Percentiles rank a stretch among this genome's conserved stretches.
phyloP scores from a whole-genome alignment of 2,888 invertebrate genomes.

The Epicampocera succincta region DNA sequence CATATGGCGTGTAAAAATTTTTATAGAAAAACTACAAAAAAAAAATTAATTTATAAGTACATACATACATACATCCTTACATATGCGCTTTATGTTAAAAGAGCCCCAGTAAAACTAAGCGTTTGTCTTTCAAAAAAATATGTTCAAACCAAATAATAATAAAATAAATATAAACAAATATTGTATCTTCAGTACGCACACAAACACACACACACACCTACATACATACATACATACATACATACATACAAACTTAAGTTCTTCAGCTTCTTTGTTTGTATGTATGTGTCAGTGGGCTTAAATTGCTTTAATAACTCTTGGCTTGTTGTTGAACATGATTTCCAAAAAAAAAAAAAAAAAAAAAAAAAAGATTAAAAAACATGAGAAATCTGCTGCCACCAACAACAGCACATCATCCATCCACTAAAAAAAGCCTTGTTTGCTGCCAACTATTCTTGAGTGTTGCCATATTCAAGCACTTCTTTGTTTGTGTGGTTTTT shows the following conservation, averaged over 20 bases:
- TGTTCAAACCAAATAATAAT: conserved; percentile 38
- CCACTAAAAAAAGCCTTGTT: conserved; percentile 10
- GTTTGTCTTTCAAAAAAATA: conserved; percentile 38
- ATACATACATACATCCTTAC: neutral
- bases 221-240: too few species aligned
- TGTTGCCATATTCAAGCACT: conserved; percentile 37
- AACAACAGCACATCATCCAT: too few species aligned
- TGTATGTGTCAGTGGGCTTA: neutral
- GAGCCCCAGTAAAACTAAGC: conserved; percentile 38
- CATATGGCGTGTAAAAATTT: conserved; percentile 22
- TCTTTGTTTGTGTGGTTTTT: neutral
- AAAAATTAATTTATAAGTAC: too few species aligned
- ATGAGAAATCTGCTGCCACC: too few species aligned
- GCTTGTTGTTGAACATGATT: neutral
- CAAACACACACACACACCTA: neutral
- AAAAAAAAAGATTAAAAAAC: too few species aligned
- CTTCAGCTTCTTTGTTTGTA: neutral
- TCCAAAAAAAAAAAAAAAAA: too few species aligned
- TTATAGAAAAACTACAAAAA: conserved; percentile 12
- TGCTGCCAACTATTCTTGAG: conserved; percentile 24
- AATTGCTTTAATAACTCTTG: conserved; percentile 29
- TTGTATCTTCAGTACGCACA: conserved; percentile 3
- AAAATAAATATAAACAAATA: conserved; percentile 44
- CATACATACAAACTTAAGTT: too few species aligned
- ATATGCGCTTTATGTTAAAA: neutral